Evolutionary conservation across 2,113 vertebrate genomes (phyloP).

Genomic region (Xiphophorus maculatus): DNA sequence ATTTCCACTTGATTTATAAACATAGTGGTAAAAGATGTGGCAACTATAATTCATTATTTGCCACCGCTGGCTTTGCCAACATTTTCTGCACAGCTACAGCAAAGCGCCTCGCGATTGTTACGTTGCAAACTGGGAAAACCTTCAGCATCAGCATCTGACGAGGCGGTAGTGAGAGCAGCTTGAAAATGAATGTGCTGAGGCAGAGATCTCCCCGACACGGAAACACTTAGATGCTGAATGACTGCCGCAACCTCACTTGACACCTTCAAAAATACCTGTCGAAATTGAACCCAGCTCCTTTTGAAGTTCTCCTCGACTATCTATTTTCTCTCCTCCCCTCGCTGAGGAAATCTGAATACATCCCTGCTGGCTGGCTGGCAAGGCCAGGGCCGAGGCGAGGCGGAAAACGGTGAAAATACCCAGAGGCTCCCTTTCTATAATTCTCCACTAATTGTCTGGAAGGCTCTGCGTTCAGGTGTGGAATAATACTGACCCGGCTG

Average conservation of each 20-base stretch:
- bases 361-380: constrained; percentile 42
- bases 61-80: neutral
- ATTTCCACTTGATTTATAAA: too few species aligned
- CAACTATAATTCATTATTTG: neutral
- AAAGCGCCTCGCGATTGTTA: neutral
- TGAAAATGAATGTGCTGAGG: constrained; percentile 1
- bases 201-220: constrained; percentile 2
- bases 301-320: constrained; percentile 47
- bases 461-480: constrained; percentile 72
- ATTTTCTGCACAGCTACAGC: neutral
- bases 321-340: constrained; percentile 33
- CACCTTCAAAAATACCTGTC: constrained; percentile 57
- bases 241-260: constrained; percentile 36
- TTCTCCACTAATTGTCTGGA: constrained; percentile 76
- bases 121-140: neutral
- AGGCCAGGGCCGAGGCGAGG: constrained; percentile 54
- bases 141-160: neutral
- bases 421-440: constrained; percentile 59
- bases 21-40: neutral
- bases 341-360: constrained; percentile 61
- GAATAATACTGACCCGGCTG: constrained; percentile 67
- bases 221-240: constrained; percentile 45
- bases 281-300: constrained; percentile 57
- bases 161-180: neutral
- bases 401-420: constrained; percentile 63